Evolutionary conservation across 2,113 vertebrate genomes (phyloP).

Genomic region (Dicaeum eximium): DNA sequence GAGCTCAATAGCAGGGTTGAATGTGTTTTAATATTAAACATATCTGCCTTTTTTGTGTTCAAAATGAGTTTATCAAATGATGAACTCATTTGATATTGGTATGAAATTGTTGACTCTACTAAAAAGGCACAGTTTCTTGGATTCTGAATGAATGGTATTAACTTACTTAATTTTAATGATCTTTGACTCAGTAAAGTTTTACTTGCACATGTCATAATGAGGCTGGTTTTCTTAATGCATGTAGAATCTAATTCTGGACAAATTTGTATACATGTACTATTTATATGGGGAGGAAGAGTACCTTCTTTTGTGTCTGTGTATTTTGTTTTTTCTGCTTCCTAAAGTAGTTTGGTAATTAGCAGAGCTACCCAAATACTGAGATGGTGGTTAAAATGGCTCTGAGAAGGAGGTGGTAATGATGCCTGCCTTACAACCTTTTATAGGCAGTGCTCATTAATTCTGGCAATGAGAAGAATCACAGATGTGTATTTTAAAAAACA

Average conservation of each 20-base stretch:
- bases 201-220: fast-evolving
- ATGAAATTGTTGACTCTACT: background rate
- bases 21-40: background rate
- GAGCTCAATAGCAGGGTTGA: background rate
- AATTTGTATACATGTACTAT: fast-evolving
- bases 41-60: background rate
- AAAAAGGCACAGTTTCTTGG: background rate
- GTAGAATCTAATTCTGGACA: background rate
- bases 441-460: slow-evolving; percentile 9
- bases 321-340: background rate
- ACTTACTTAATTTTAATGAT: background rate
- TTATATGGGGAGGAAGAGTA: background rate
- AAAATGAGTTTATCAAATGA: background rate
- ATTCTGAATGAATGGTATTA: background rate
- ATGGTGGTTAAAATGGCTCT: slow-evolving; percentile 62
- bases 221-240: background rate
- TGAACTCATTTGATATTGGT: background rate
- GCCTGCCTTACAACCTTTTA: slow-evolving; percentile 54
- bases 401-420: slow-evolving; percentile 66
- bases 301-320: background rate
- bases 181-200: background rate
- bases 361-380: slow-evolving; percentile 65
- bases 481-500: background rate
- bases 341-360: slow-evolving; percentile 67
- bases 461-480: background rate